phyloP scores from a whole-genome alignment of 30 jellyfish, hydroid and myxozoan genomes.

The Aurelia sp. region DNA sequence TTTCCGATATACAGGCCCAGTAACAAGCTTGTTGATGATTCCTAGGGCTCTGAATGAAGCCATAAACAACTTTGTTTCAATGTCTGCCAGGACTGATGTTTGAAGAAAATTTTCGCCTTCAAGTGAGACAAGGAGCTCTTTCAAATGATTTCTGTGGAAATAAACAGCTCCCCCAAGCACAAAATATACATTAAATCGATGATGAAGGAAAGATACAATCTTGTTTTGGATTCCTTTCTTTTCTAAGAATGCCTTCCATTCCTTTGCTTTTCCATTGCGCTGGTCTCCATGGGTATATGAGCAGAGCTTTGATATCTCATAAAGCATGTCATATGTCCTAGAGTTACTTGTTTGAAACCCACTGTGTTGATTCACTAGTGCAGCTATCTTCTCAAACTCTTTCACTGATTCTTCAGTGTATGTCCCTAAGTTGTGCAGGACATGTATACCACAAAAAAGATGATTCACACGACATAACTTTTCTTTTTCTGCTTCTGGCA shows the following conservation, averaged over 20 bases:
- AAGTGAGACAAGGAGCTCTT: slow-evolving; percentile 1
- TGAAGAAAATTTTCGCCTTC: no score
- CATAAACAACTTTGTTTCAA: no score
- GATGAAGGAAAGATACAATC: slow-evolving; percentile 33
- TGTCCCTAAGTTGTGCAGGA: slow-evolving; percentile 33
- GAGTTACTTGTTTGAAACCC: slow-evolving; percentile 39
- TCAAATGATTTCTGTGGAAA: slow-evolving; percentile 48
- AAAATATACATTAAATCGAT: slow-evolving; percentile 22
- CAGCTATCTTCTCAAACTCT: slow-evolving; percentile 37
- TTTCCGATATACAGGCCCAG: no score
- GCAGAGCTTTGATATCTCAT: slow-evolving; percentile 32
- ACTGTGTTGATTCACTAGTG: slow-evolving; percentile 31
- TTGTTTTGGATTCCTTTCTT: slow-evolving; percentile 7
- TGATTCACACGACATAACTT: slow-evolving; percentile 15
- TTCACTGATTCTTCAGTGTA: slow-evolving; percentile 45
- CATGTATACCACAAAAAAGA: slow-evolving; percentile 51
- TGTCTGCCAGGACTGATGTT: no score
- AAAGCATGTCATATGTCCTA: slow-evolving; percentile 30
- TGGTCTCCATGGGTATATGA: slow-evolving; percentile 65
- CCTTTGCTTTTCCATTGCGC: slow-evolving; percentile 49
- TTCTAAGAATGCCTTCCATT: slow-evolving; percentile 52
- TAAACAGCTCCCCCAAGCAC: slow-evolving; percentile 66
- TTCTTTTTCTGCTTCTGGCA: slow-evolving; percentile 29
- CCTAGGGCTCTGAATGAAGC: no score
- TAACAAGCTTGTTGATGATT: no score